Evolutionary conservation across 2,888 invertebrate genomes (phyloP).

Genomic region (Scaeva pyrastri): DNA sequence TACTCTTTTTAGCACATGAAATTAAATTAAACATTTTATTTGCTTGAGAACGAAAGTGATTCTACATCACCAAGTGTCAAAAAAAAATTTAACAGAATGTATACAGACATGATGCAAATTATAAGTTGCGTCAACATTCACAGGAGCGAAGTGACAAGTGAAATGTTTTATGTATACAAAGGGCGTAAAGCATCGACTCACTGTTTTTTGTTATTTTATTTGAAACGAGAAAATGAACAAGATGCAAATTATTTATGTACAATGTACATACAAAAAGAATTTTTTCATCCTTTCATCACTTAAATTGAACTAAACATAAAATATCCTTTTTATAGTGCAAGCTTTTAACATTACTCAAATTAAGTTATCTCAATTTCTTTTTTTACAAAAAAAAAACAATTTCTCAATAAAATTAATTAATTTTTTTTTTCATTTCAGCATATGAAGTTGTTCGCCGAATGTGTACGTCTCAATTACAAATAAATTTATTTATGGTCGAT

Average conservation of each 20-base stretch:
- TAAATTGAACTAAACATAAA: too few species aligned
- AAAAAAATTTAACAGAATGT: neutral
- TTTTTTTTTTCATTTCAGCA: constrained; percentile 86
- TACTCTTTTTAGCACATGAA: constrained; percentile 45
- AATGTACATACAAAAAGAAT: too few species aligned
- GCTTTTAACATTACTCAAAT: too few species aligned
- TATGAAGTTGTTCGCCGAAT: constrained; percentile 96
- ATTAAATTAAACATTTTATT: neutral
- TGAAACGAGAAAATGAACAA: too few species aligned
- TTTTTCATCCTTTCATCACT: too few species aligned
- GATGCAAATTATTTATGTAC: too few species aligned
- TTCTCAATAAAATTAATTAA: neutral
- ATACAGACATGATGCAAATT: constrained; percentile 6
- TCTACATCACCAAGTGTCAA: neutral
- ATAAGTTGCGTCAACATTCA: neutral
- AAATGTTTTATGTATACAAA: too few species aligned
- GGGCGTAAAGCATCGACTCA: too few species aligned
- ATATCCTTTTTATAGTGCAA: too few species aligned
- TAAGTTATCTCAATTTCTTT: too few species aligned
- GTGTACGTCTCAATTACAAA: constrained; percentile 96
- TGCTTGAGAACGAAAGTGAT: neutral
- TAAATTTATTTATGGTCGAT: constrained; percentile 98
- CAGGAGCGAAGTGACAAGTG: neutral
- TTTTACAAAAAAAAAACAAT: neutral
- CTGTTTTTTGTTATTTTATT: too few species aligned